Conservation (phyloP, 2,888 invertebrate genomes). For the Phytoseiulus persimilis region DNA sequence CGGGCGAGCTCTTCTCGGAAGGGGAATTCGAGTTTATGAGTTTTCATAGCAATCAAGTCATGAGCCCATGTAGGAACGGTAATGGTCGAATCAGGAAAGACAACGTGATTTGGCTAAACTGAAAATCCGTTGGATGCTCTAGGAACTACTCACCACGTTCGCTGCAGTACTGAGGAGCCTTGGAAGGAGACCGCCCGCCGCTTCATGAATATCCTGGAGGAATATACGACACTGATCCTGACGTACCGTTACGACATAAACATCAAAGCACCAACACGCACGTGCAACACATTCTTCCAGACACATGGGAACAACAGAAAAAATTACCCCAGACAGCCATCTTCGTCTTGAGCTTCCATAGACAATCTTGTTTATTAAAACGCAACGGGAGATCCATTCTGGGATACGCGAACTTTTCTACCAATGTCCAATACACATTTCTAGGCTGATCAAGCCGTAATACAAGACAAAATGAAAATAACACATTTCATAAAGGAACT, state of each 20-base stretch:
- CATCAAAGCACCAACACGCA: not conserved
- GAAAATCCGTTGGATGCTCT: too few relatives aligned
- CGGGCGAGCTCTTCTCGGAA: too few relatives aligned
- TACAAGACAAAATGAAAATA: not conserved
- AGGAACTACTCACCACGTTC: not conserved
- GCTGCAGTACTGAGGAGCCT: slow-evolving; percentile 30
- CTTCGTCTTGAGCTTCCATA: not conserved
- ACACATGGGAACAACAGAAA: not conserved
- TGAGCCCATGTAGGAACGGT: too few relatives aligned
- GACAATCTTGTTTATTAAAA: not conserved
- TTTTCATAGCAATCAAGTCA: too few relatives aligned
- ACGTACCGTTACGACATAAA: not conserved
- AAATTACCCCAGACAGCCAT: not conserved
- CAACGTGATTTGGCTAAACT: too few relatives aligned
- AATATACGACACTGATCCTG: not conserved
- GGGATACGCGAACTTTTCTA: not conserved
- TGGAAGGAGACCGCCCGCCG: slow-evolving; percentile 24
- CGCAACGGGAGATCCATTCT: not conserved
- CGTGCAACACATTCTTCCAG: not conserved
- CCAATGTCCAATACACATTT: not conserved
- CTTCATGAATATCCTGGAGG: slow-evolving; percentile 35
- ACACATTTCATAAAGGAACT: not conserved
- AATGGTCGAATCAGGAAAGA: too few relatives aligned
- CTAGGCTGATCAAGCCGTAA: not conserved
- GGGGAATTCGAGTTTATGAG: too few relatives aligned